Evolutionary conservation across 2,113 vertebrate genomes (phyloP).

Genomic region (Brevimyrus niger): DNA sequence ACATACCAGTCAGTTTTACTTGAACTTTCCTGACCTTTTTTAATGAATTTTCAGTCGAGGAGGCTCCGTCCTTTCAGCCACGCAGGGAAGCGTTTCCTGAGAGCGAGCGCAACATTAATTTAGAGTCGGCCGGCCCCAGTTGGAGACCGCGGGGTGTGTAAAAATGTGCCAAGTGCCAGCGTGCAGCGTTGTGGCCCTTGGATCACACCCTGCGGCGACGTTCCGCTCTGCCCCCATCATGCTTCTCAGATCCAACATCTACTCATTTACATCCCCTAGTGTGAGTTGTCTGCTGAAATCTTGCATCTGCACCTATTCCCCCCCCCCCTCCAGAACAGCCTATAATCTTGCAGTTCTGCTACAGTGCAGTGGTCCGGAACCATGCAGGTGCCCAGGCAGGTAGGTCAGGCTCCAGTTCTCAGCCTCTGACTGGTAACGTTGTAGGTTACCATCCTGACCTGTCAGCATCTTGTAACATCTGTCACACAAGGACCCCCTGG

Average conservation of each 20-base stretch:
- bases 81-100: neutral
- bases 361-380: neutral
- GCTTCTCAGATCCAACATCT: neutral
- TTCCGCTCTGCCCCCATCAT: neutral
- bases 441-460: neutral
- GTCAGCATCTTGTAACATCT: neutral
- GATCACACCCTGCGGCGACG: neutral
- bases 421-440: neutral
- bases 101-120: neutral
- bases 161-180: neutral
- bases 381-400: neutral
- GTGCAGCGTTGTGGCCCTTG: neutral
- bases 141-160: neutral
- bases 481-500: neutral
- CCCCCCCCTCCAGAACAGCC: neutral
- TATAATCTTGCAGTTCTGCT: neutral
- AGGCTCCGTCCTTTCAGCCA: neutral
- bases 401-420: neutral
- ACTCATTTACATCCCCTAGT: neutral
- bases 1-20: neutral
- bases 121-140: neutral
- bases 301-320: neutral
- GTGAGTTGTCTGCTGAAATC: neutral
- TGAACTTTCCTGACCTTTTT: neutral
- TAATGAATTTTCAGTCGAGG: neutral